Conservation (phyloP, 2,888 invertebrate species). For the Auanema sp. region DNA sequence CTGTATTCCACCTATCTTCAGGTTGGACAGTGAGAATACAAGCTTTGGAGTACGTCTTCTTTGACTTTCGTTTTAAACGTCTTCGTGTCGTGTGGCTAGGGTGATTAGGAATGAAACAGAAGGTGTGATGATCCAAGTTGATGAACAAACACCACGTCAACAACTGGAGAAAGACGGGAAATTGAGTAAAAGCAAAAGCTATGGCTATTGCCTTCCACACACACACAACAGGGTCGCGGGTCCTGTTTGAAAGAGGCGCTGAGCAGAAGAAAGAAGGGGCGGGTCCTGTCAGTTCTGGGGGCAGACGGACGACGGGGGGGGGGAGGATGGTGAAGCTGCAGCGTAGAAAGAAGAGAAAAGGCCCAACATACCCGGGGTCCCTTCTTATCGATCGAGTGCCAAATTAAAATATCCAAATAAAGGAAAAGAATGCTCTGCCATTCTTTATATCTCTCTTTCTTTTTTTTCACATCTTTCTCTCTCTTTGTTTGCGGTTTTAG, state of each 20-base stretch:
- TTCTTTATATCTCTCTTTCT: too few relatives aligned
- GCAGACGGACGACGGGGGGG: slow-evolving; percentile 3
- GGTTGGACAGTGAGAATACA: background rate
- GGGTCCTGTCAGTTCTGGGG: slow-evolving; percentile 19
- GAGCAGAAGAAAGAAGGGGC: slow-evolving; percentile 22
- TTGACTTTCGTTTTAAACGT: too few relatives aligned
- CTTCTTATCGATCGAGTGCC: slow-evolving; percentile 21
- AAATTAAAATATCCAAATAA: slow-evolving; percentile 27
- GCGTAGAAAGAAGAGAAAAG: background rate
- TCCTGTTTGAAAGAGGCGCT: background rate
- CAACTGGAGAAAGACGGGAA: too few relatives aligned
- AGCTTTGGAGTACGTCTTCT: too few relatives aligned
- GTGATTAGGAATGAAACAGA: too few relatives aligned
- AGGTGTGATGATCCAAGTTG: too few relatives aligned
- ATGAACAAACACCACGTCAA: too few relatives aligned
- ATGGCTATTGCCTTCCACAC: slow-evolving; percentile 9
- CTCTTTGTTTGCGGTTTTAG: too few relatives aligned
- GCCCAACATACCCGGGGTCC: background rate
- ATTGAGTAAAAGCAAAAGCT: too few relatives aligned
- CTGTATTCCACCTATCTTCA: background rate
- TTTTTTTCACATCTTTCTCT: too few relatives aligned
- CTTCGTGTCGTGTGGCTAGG: too few relatives aligned
- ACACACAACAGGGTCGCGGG: slow-evolving; percentile 2
- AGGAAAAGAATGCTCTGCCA: slow-evolving; percentile 14
- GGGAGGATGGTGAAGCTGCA: background rate